Evolutionary conservation across 1,140 invertebrate species (phyloP).

Genomic region (Drosophila parabipectinata): DNA sequence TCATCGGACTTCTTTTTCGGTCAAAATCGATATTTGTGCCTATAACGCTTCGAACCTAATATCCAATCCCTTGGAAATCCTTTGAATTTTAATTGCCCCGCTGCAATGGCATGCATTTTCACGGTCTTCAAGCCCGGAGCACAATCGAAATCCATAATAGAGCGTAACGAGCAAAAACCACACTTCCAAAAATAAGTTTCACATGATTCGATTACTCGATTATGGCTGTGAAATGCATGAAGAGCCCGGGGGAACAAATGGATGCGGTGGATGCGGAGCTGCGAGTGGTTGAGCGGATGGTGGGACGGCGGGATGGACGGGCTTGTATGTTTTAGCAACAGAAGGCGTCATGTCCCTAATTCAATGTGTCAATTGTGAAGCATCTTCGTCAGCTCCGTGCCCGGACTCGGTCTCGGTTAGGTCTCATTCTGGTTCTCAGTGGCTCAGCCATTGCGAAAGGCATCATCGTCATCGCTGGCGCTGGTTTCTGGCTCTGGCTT

Average conservation of each 20-base stretch:
- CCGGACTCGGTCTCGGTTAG: not conserved
- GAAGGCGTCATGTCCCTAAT: conserved; percentile 79
- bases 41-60: not conserved
- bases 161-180: conserved; percentile 58
- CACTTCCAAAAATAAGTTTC: conserved; percentile 50
- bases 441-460: conserved; percentile 21
- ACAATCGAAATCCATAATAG: conserved; percentile 24
- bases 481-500: conserved; percentile 17
- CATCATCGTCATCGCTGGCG: conserved; percentile 49
- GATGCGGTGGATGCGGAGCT: conserved; percentile 16
- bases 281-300: conserved; percentile 6
- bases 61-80: conserved; percentile 27
- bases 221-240: conserved; percentile 55
- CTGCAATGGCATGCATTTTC: conserved; percentile 42
- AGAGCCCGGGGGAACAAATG: conserved; percentile 21
- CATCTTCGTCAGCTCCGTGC: conserved; percentile 38
- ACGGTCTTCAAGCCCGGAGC: conserved; percentile 30
- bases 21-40: too few species aligned
- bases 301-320: not conserved
- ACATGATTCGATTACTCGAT: conserved; percentile 67
- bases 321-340: conserved; percentile 49
- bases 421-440: conserved; percentile 22
- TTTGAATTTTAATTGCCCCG: conserved; percentile 21
- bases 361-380: conserved; percentile 78
- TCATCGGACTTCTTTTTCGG: too few species aligned